A percentile compares a stretch with the other conserved stretches of the same genome.
These are phyloP conservation scores for Leptobrachium leishanense DNA, from an alignment of 2,113 vertebrate species.

Conservation along the genomic window DNA sequence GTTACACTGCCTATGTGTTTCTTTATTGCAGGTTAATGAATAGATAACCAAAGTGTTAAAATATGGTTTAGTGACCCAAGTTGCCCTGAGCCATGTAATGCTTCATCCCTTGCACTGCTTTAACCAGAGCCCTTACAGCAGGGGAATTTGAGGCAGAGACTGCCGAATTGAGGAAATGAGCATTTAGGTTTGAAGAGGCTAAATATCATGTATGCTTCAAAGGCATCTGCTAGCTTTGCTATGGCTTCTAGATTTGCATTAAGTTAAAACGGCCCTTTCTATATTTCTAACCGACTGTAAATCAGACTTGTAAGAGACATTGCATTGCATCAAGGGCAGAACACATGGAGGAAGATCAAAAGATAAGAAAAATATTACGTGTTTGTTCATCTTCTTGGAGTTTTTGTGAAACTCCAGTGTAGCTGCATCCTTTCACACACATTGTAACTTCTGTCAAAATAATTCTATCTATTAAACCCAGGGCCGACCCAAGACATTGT, in stretches of 20 bases:
- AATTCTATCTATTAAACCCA: neutral
- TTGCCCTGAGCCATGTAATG: neutral
- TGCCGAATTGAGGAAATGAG: neutral
- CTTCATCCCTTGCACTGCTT: neutral
- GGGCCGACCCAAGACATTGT: too few relatives aligned
- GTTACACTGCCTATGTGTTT: too few relatives aligned
- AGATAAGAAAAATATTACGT: constrained; percentile 5
- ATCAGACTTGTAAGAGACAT: constrained; percentile 11
- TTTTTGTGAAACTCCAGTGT: neutral
- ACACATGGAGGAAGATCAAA: constrained; percentile 19
- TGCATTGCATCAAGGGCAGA: neutral
- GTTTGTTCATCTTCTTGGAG: neutral
- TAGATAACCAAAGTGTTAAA: too few relatives aligned
- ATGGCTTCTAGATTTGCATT: constrained; percentile 16
- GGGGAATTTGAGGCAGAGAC: neutral
- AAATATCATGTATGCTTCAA: constrained; percentile 12
- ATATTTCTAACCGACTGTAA: constrained; percentile 11
- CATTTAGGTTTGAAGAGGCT: constrained; percentile 20
- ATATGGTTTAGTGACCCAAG: too few relatives aligned
- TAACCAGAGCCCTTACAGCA: neutral
- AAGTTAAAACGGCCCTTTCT: constrained; percentile 10
- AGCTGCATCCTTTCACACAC: neutral
- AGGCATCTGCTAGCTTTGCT: constrained; percentile 13
- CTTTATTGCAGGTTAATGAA: too few relatives aligned
- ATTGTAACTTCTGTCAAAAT: neutral